phyloP scores from a whole-genome alignment of 2,113 vertebrate genomes.

The Macrotis lagotis region DNA sequence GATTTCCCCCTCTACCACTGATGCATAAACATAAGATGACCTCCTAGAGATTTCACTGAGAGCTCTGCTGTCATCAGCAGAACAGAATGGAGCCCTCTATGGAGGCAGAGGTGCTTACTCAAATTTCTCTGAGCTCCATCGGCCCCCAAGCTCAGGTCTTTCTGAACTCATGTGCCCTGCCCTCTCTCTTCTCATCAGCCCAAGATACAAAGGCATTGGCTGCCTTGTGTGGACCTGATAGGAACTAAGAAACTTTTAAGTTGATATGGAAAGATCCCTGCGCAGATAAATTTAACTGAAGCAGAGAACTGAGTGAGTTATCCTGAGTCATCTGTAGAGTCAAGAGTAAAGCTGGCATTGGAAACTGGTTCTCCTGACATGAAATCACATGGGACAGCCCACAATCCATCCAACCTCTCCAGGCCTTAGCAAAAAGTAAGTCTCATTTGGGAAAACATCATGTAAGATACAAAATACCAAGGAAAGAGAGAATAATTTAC shows the following conservation, averaged over 20 bases:
- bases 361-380: conserved; percentile 38
- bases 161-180: conserved; percentile 36
- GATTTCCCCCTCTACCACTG: conserved; percentile 19
- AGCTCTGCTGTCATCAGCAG: conserved; percentile 71
- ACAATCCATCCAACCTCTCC: not conserved
- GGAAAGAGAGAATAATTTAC: not conserved
- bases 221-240: conserved; percentile 3
- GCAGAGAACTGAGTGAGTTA: conserved; percentile 49
- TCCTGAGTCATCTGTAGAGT: not conserved
- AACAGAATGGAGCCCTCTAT: conserved; percentile 64
- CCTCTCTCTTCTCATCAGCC: not conserved
- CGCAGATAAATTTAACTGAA: not conserved
- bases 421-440: conserved; percentile 32
- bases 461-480: conserved; percentile 23
- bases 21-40: conserved; percentile 63
- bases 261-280: not conserved
- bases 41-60: conserved; percentile 58
- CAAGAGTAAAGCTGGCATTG: conserved; percentile 19
- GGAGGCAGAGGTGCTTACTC: conserved; percentile 66
- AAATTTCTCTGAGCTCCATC: conserved; percentile 60
- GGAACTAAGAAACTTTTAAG: not conserved
- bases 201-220: conserved; percentile 8
- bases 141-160: conserved; percentile 37
- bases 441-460: conserved; percentile 34
- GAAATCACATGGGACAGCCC: not conserved